Evolutionary conservation across 2,797 vertebrate species (phyloP).

Genomic region (Synaphobranchus kaupii): DNA sequence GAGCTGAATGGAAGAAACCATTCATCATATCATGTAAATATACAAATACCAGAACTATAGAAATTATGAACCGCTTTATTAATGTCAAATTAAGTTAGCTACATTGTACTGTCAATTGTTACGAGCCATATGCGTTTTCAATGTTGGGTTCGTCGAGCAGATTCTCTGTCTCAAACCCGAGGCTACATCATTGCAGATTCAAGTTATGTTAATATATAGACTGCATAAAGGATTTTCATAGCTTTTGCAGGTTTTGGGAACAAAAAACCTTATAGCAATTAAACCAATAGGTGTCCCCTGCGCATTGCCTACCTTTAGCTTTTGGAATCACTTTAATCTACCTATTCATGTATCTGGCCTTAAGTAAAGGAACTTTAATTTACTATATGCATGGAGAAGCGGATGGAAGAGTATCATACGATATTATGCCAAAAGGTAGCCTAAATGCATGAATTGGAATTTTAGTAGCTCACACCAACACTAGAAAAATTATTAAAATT

Average conservation of each 20-base stretch:
- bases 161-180: neutral
- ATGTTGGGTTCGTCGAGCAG: neutral
- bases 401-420: neutral
- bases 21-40: neutral
- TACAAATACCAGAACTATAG: neutral
- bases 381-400: neutral
- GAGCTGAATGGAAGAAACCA: neutral
- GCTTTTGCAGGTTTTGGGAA: neutral
- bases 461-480: neutral
- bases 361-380: neutral
- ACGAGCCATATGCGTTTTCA: neutral
- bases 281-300: neutral
- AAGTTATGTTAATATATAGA: neutral
- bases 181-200: neutral
- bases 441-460: neutral
- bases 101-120: neutral
- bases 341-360: neutral
- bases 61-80: neutral
- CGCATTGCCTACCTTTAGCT: neutral
- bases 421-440: neutral
- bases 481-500: neutral
- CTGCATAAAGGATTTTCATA: neutral
- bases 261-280: too few species aligned
- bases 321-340: neutral
- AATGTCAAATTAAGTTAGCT: neutral